phyloP scores from a whole-genome alignment of 2,797 vertebrate species.

The Alauda arvensis region DNA sequence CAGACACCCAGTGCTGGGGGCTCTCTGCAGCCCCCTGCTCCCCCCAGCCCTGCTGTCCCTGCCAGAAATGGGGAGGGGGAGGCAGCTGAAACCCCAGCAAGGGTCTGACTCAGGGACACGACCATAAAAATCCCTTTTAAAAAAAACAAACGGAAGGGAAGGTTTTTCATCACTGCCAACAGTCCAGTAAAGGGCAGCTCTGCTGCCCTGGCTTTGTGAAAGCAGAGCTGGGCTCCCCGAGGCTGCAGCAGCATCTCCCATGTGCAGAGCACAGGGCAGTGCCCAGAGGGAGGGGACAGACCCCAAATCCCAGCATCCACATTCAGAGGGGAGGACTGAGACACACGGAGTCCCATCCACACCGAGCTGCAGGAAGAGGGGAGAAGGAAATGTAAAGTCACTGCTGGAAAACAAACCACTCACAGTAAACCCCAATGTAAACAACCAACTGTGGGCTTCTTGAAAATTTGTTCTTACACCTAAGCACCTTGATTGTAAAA shows the following conservation, averaged over 20 bases:
- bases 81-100: fast-evolving
- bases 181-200: not conserved
- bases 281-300: not conserved
- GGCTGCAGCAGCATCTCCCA: not conserved
- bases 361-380: fast-evolving
- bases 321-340: not conserved
- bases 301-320: fast-evolving
- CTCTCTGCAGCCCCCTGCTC: not conserved
- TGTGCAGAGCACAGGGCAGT: fast-evolving
- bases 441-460: not conserved
- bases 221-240: fast-evolving
- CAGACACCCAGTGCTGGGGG: not conserved
- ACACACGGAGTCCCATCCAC: fast-evolving
- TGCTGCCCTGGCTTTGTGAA: not conserved
- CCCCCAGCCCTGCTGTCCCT: fast-evolving
- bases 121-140: not conserved
- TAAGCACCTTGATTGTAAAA: not conserved
- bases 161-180: not conserved
- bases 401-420: not conserved
- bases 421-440: not conserved
- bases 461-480: not conserved
- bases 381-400: not conserved
- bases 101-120: fast-evolving
- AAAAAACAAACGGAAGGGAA: fast-evolving
- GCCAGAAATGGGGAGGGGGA: fast-evolving